phyloP scores from a whole-genome alignment of 37 sponge, comb jelly and placozoan species.

The Cliona cf. orientalis region DNA sequence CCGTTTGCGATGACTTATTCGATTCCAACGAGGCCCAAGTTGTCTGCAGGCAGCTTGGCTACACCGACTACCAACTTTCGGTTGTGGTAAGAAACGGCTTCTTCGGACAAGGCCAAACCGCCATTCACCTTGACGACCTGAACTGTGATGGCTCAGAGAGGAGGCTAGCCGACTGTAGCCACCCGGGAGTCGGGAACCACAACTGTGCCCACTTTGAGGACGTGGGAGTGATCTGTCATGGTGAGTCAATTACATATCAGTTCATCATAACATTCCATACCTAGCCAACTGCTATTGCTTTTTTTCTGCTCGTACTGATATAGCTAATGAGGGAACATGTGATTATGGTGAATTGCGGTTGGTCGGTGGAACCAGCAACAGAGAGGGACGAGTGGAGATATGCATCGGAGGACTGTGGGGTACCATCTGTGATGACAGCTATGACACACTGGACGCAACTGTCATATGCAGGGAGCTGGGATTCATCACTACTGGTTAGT shows the following conservation, averaged over 20 bases:
- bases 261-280: too few species aligned
- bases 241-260: too few species aligned
- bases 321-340: background rate
- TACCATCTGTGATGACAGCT: slow-evolving; percentile 29
- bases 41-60: slow-evolving; percentile 20
- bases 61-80: background rate
- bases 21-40: background rate
- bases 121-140: slow-evolving; percentile 28
- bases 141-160: slow-evolving; percentile 17
- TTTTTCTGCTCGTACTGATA: background rate
- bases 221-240: slow-evolving; percentile 38
- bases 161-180: slow-evolving; percentile 12
- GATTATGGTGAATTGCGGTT: slow-evolving; percentile 25
- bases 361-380: background rate
- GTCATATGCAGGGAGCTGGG: slow-evolving; percentile 33
- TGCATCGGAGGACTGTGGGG: slow-evolving; percentile 32
- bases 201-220: slow-evolving; percentile 37
- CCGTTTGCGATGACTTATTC: slow-evolving; percentile 25
- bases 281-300: too few species aligned
- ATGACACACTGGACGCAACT: background rate
- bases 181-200: slow-evolving; percentile 11
- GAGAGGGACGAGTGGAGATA: slow-evolving; percentile 9
- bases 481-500: background rate
- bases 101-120: slow-evolving; percentile 9
- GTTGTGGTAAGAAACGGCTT: background rate